Percentiles rank a stretch among this genome's conserved stretches.
phyloP scores from a whole-genome alignment of 2,888 invertebrate species.

The Tipula confusa region DNA sequence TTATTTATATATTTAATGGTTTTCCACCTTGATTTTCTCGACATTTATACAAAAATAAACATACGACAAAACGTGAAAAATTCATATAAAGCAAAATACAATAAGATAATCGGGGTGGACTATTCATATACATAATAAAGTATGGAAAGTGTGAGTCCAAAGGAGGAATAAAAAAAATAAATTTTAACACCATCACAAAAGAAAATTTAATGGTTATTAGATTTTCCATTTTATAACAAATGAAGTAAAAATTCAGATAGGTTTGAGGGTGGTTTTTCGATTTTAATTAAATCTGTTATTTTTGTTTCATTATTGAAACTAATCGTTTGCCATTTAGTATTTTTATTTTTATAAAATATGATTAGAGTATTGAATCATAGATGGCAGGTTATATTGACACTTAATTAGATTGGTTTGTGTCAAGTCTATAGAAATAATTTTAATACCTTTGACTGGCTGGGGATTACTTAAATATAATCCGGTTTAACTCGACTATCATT shows the following conservation, averaged over 20 bases:
- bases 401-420: neutral
- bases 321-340: neutral
- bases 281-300: neutral
- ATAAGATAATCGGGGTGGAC: neutral
- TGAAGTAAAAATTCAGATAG: neutral
- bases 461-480: too few relatives aligned
- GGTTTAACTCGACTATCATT: too few relatives aligned
- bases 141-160: neutral
- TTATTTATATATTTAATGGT: neutral
- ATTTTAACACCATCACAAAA: neutral
- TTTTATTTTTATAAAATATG: neutral
- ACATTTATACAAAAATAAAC: neutral
- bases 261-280: neutral
- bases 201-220: neutral
- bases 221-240: neutral
- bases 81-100: neutral
- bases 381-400: neutral
- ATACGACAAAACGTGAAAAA: neutral
- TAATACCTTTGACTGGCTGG: too few relatives aligned
- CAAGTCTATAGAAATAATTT: too few relatives aligned
- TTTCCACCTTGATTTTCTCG: conserved; percentile 12
- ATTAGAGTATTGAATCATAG: neutral
- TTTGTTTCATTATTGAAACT: neutral
- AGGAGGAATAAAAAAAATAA: neutral
- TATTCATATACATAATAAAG: neutral